phyloP scores from a whole-genome alignment of 2,888 invertebrate species.

The Agriopis aurantiaria region DNA sequence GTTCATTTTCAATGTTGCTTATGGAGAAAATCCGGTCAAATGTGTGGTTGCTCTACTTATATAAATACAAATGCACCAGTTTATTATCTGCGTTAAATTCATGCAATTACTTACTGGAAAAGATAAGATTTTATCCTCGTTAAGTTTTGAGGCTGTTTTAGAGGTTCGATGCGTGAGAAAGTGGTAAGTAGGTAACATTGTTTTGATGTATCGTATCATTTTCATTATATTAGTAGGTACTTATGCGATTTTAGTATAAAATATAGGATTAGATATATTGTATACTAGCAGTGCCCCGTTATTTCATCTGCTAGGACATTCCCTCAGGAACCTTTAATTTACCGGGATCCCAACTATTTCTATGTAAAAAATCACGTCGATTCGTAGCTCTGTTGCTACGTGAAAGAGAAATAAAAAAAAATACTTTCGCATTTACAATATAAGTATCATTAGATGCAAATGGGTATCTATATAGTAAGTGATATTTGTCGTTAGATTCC shows the following conservation, averaged over 20 bases:
- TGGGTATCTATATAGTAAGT: no score
- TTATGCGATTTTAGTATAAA: neutral
- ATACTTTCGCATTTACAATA: no score
- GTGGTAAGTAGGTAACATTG: neutral
- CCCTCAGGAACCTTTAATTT: no score
- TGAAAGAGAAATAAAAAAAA: no score
- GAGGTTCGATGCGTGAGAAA: conserved; percentile 18
- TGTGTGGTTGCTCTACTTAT: conserved; percentile 21
- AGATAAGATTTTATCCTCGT: conserved; percentile 24
- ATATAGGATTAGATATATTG: neutral
- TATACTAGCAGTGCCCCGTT: no score
- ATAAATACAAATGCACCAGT: conserved; percentile 20
- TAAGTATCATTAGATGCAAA: no score
- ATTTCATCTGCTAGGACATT: no score
- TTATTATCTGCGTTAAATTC: conserved; percentile 16
- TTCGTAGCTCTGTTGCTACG: no score
- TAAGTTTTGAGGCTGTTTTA: conserved; percentile 7
- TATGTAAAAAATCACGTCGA: no score
- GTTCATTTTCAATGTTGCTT: no score
- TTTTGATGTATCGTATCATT: conserved; percentile 9
- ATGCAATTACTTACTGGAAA: conserved; percentile 23
- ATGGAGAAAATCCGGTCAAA: neutral
- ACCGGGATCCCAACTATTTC: no score
- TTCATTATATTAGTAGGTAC: conserved; percentile 2
- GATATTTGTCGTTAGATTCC: no score